phyloP scores from a whole-genome alignment of 2,888 invertebrate species.

The Drosophila picticornis region DNA sequence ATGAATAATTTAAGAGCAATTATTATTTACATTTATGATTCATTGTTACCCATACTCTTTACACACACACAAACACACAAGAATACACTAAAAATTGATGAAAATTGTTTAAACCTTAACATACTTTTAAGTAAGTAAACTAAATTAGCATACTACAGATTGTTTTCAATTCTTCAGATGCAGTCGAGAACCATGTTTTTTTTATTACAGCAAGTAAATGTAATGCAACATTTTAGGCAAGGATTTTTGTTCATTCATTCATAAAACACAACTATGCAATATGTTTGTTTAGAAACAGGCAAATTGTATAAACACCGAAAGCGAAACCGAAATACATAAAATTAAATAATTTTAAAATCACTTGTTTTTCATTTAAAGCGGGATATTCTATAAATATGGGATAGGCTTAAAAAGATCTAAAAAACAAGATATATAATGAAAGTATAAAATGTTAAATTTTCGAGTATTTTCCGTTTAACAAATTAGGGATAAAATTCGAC shows the following conservation, averaged over 20 bases:
- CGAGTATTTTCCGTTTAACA: background rate
- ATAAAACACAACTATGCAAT: conserved; percentile 42
- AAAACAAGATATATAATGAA: background rate
- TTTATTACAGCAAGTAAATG: conserved; percentile 48
- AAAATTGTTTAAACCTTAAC: conserved; percentile 50
- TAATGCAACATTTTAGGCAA: conserved; percentile 52
- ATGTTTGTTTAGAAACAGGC: conserved; percentile 53
- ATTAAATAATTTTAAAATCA: conserved; percentile 58
- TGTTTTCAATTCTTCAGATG: conserved; percentile 62
- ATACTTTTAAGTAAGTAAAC: conserved; percentile 53
- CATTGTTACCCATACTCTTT: conserved; percentile 66
- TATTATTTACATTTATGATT: conserved; percentile 50
- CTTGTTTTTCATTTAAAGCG: conserved; percentile 17
- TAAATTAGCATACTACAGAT: conserved; percentile 41
- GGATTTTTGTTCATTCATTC: conserved; percentile 46
- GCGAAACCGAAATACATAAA: conserved; percentile 58
- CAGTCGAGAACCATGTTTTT: conserved; percentile 66
- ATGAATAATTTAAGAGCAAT: conserved; percentile 71
- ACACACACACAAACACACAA: background rate
- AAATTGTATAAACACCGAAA: conserved; percentile 64
- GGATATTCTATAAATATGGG: background rate
- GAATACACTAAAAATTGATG: conserved; percentile 13
- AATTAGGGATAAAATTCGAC: background rate
- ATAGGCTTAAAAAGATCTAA: background rate
- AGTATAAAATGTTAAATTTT: background rate